Evolutionary conservation across 2,113 vertebrate genomes (phyloP), one percentile per base, ranked within the genome.

Genomic region (Carassius carassius): DNA sequence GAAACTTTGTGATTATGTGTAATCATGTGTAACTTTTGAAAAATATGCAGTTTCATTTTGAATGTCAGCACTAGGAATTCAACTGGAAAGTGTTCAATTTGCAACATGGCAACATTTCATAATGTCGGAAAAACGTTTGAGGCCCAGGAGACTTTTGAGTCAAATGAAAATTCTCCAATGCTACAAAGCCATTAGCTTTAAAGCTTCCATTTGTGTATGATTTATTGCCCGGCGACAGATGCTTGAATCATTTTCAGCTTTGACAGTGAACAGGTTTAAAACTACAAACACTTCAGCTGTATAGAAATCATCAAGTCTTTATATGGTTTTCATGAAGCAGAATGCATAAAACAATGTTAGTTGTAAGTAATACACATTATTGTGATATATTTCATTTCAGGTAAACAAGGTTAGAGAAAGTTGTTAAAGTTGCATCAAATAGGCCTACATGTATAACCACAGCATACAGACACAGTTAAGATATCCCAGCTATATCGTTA

Each of bases 221-320:
- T 87, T 84, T 80, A 83, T 83, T 65, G 72, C 32, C 51, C 70
- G 77, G 79, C n/a, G 60, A 44, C 58, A 67, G 47, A 82, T 76
- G 44, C 47, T 54, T 75, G 37, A 87, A 79, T 84, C 44, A 21
- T 85, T 75, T 79, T 56, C n/a, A 67, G 56, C 56, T 67, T 80
- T 76, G 65, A 51, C 25, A 82, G 29, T 73, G 58, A 44, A 63
- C 35, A 58, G 62, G 54, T 78, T 32, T 63, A 29, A 11, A 56
- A 72, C 29, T 62, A 41, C 56, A 84, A 65, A 63, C 56, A 60
- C 44, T 82, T 51, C 60, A 29, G 10, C 60, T 69, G 37, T 51
- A 35, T n/a, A 67, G 19, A 72, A 85, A 76, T 75, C 17, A 60
- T 29, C 67, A 75, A 49, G 16, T 13, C 11, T 49, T 60, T 62